phyloP scores from a whole-genome alignment of 2,888 invertebrate genomes.

The Tridacna gigas region DNA sequence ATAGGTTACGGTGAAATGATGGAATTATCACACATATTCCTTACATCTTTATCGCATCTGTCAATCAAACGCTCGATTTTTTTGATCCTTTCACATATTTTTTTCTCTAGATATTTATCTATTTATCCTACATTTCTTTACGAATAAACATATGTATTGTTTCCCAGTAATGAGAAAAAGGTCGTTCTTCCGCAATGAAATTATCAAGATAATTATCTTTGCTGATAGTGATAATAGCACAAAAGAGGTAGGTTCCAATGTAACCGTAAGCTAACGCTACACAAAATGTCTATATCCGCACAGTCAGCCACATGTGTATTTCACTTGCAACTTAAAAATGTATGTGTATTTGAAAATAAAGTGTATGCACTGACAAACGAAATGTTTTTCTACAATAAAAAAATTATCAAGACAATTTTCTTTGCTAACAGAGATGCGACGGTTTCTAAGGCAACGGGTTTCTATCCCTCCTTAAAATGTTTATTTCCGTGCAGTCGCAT shows the following conservation, averaged over 20 bases:
- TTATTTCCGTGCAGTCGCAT: too few relatives aligned
- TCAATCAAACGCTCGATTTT: constrained; percentile 7
- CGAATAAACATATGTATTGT: neutral
- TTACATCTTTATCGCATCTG: constrained; percentile 7
- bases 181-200: neutral
- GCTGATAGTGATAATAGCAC: neutral
- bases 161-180: neutral
- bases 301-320: neutral
- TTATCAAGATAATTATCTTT: neutral
- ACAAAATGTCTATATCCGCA: too few relatives aligned
- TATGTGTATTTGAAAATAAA: too few relatives aligned
- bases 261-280: too few relatives aligned
- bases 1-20: neutral
- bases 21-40: constrained; percentile 24
- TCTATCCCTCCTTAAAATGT: too few relatives aligned
- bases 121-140: neutral
- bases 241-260: neutral
- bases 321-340: too few relatives aligned
- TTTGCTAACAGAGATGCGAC: too few relatives aligned
- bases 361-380: too few relatives aligned
- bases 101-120: neutral
- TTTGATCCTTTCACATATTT: constrained; percentile 11
- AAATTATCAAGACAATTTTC: too few relatives aligned
- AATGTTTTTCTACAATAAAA: too few relatives aligned
- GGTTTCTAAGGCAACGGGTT: too few relatives aligned